Percentiles rank a stretch among this genome's conserved stretches.
Conservation (phyloP, 2,113 vertebrate species). For the Limanda limanda region DNA sequence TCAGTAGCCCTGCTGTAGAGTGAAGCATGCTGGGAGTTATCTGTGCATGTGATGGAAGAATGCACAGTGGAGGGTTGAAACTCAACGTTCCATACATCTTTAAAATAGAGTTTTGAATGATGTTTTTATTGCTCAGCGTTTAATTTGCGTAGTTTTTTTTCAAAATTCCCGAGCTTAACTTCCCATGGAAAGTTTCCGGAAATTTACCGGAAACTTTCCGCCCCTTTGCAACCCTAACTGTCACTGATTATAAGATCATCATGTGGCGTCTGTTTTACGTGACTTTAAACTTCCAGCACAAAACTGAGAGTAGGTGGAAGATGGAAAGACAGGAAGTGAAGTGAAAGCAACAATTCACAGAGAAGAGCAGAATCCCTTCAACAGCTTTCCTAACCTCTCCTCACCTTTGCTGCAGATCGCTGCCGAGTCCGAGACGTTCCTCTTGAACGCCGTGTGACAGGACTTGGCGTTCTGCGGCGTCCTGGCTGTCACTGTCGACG, state of each 20-base stretch:
- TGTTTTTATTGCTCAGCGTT: too few species aligned
- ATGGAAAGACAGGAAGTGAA: background rate
- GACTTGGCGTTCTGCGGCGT: slow-evolving; percentile 27
- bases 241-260: slow-evolving; percentile 60
- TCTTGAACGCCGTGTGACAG: slow-evolving; percentile 82
- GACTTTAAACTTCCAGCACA: slow-evolving; percentile 17
- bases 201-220: too few species aligned
- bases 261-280: slow-evolving; percentile 63
- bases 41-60: too few species aligned
- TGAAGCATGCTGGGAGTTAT: too few species aligned
- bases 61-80: too few species aligned
- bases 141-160: too few species aligned
- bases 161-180: too few species aligned
- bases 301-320: background rate
- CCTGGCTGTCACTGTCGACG: slow-evolving; percentile 49
- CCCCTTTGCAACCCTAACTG: too few species aligned
- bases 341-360: background rate
- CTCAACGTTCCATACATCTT: too few species aligned
- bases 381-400: slow-evolving; percentile 38
- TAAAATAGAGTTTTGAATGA: too few species aligned
- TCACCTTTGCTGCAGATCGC: slow-evolving; percentile 87
- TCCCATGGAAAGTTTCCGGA: too few species aligned
- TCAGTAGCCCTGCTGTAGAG: too few species aligned
- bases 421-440: slow-evolving; percentile 83
- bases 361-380: background rate